Percentiles rank a stretch among this genome's conserved stretches.
These are phyloP conservation scores for Cantharis flavilabris DNA, from an alignment of 2,888 invertebrate genomes.

Conservation along the genomic window DNA sequence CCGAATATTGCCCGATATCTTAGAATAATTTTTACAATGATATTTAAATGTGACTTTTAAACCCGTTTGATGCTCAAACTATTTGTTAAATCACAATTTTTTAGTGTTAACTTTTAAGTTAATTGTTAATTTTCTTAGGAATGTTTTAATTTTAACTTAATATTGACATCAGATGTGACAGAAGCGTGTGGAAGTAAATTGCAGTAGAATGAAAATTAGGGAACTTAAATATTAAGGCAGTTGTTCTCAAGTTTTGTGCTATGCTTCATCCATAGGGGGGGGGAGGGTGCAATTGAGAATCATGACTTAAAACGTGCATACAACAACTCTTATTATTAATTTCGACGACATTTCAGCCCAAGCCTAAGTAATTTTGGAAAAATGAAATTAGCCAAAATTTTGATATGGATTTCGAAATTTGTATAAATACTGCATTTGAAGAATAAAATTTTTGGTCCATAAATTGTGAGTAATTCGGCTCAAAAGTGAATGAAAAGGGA, in stretches of 20 bases:
- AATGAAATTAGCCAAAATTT: neutral
- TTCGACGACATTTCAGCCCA: neutral
- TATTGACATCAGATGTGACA: neutral
- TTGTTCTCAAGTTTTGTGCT: neutral
- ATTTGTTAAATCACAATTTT: neutral
- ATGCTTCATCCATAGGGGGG: neutral
- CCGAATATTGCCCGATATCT: neutral
- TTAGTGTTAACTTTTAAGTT: neutral
- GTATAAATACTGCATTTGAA: neutral
- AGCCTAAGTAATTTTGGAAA: neutral
- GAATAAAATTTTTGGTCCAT: conserved; percentile 32
- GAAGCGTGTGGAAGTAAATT: neutral
- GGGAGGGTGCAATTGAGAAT: neutral
- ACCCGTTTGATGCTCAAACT: neutral
- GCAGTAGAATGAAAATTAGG: neutral
- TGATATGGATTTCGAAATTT: neutral
- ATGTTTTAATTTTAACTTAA: neutral
- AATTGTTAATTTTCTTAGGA: neutral
- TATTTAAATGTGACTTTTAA: neutral
- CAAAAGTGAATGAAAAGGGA: conserved; percentile 39
- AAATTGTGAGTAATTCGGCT: conserved; percentile 39
- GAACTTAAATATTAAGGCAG: neutral
- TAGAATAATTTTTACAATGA: neutral
- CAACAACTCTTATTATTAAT: neutral
- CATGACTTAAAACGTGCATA: neutral